Evolutionary conservation across 2,113 vertebrate species (phyloP).

Genomic region (Himantopus leucocephalus): DNA sequence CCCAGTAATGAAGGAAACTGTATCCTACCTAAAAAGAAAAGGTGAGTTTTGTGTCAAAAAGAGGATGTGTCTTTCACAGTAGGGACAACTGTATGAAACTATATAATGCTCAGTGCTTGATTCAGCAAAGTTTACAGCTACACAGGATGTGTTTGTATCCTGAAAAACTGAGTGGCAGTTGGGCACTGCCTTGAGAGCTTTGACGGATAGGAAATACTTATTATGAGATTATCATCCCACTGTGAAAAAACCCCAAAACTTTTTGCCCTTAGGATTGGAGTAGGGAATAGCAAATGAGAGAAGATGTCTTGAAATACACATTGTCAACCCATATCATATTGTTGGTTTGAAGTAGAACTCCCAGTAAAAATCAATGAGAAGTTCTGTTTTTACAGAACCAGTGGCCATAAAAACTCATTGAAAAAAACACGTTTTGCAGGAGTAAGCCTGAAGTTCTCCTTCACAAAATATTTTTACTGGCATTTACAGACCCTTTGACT

Average conservation of each 20-base stretch:
- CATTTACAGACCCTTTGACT: background rate
- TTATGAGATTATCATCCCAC: background rate
- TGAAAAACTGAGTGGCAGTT: background rate
- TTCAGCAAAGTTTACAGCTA: background rate
- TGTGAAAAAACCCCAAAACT: background rate
- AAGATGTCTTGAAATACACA: background rate
- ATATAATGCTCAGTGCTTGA: background rate
- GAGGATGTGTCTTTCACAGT: background rate
- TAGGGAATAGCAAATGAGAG: background rate
- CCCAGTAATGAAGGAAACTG: slow-evolving; percentile 77
- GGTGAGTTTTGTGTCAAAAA: slow-evolving; percentile 65
- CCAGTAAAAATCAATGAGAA: background rate
- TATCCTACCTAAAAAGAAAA: slow-evolving; percentile 80
- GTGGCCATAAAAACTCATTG: background rate
- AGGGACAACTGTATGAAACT: background rate
- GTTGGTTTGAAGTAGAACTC: background rate
- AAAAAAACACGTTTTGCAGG: background rate
- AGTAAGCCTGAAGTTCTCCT: background rate
- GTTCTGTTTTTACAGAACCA: background rate
- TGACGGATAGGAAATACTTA: background rate
- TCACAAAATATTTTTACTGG: background rate
- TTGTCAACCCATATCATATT: rapidly evolving
- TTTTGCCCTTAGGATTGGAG: background rate
- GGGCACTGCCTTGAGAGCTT: background rate
- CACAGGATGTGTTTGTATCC: background rate